These are phyloP conservation scores for Hiodon alosoides DNA, from an alignment of 2,113 vertebrate species.

Conservation along the genomic window DNA sequence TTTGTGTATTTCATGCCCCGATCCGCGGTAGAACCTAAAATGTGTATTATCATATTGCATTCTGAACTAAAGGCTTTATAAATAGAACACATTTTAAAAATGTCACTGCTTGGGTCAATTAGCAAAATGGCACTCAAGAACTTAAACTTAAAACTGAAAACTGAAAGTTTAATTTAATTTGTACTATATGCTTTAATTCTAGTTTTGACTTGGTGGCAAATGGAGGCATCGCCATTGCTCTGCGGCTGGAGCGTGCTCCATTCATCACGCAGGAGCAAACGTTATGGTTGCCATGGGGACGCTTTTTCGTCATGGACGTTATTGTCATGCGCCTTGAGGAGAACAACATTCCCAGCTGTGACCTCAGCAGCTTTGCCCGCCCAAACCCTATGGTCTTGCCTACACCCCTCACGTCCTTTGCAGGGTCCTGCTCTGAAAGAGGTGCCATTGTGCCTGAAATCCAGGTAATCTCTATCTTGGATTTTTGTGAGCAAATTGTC, in stretches of 20 bases:
- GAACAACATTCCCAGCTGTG: constrained; percentile 96
- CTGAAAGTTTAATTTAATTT: too few relatives aligned
- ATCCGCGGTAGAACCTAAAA: too few relatives aligned
- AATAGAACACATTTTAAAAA: too few relatives aligned
- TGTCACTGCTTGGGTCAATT: too few relatives aligned
- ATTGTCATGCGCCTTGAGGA: constrained; percentile 93
- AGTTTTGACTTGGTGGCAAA: constrained; percentile 94
- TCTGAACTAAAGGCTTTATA: too few relatives aligned
- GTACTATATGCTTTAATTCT: too few relatives aligned
- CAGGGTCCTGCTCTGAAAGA: constrained; percentile 80
- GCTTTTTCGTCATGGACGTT: constrained; percentile 98
- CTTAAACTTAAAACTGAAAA: too few relatives aligned
- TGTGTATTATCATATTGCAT: too few relatives aligned
- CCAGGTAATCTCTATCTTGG: constrained; percentile 67
- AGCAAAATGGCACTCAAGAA: too few relatives aligned
- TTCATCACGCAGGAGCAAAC: constrained; percentile 98
- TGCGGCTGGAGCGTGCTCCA: constrained; percentile 89
- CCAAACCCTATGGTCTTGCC: constrained; percentile 84
- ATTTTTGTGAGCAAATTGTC: too few relatives aligned
- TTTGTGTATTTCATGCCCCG: too few relatives aligned
- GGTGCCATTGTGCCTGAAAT: constrained; percentile 90
- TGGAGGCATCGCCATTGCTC: constrained; percentile 81
- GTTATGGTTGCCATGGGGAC: constrained; percentile 93
- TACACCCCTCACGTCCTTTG: constrained; percentile 84
- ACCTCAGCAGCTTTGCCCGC: constrained; percentile 88